Evolutionary conservation across 2,113 vertebrate species (phyloP).

Genomic region (Melospiza georgiana): DNA sequence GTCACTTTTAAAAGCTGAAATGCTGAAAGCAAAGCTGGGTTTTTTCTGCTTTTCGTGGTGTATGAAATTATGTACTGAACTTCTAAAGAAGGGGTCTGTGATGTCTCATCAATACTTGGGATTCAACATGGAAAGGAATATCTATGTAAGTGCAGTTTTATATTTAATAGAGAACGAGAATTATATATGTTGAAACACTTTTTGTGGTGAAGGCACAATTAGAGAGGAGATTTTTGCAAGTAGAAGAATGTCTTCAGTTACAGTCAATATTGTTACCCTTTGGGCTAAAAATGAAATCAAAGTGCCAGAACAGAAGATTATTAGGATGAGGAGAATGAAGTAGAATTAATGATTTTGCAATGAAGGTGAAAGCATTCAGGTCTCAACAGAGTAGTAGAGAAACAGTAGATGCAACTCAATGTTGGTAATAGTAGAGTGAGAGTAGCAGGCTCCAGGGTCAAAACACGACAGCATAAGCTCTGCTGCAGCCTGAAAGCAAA

Average conservation of each 20-base stretch:
- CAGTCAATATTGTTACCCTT: background rate
- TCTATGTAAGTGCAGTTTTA: background rate
- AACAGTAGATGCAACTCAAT: background rate
- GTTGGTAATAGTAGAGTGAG: background rate
- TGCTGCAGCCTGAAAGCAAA: background rate
- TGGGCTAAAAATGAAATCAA: background rate
- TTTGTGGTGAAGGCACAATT: background rate
- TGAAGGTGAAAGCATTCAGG: background rate
- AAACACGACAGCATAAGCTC: background rate
- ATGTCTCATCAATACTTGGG: background rate
- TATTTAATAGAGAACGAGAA: background rate
- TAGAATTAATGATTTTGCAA: conserved; percentile 32
- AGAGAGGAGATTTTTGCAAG: background rate
- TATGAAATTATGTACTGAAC: background rate
- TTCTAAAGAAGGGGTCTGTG: background rate
- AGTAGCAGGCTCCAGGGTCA: background rate
- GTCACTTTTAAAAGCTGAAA: background rate
- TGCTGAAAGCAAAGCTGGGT: background rate
- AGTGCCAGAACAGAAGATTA: background rate
- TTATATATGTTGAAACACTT: background rate
- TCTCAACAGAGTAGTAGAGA: background rate
- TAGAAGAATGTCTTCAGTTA: background rate
- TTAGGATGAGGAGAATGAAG: background rate
- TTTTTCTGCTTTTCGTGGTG: background rate
- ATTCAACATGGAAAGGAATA: background rate